phyloP scores from a whole-genome alignment of 2,113 vertebrate genomes.

The Otolemur garnettii region DNA sequence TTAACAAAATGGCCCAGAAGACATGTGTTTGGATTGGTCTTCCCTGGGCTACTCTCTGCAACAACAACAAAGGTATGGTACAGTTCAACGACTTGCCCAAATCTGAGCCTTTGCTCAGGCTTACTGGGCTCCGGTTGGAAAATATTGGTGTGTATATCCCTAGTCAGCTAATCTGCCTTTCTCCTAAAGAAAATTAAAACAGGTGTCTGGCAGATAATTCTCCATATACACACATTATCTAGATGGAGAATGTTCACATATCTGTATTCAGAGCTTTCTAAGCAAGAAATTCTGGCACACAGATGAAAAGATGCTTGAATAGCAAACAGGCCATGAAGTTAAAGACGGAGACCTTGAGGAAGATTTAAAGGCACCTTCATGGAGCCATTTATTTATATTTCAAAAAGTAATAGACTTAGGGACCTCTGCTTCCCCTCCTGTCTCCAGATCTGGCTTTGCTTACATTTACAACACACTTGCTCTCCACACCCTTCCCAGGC shows the following conservation, averaged over 20 bases:
- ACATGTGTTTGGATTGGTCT: not conserved
- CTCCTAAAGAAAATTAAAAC: not conserved
- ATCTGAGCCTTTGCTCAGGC: not conserved
- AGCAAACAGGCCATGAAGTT: not conserved
- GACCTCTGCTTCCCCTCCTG: not conserved
- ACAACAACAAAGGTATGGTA: not conserved
- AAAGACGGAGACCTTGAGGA: not conserved
- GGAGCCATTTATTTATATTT: slow-evolving; percentile 27
- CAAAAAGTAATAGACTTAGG: not conserved
- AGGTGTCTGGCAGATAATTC: not conserved
- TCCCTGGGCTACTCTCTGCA: not conserved
- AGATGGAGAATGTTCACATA: not conserved
- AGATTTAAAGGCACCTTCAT: not conserved
- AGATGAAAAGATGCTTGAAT: not conserved
- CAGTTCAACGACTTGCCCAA: not conserved
- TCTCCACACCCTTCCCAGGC: not conserved
- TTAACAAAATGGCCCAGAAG: not conserved
- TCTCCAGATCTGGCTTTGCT: not conserved
- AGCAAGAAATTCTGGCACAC: not conserved
- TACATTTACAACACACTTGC: not conserved
- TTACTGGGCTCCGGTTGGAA: not conserved
- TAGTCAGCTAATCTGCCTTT: not conserved
- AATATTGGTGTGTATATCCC: not conserved
- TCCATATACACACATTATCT: not conserved
- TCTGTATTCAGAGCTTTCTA: not conserved